A percentile compares a stretch with the other conserved stretches of the same genome.
Evolutionary conservation across 2,113 vertebrate genomes (phyloP).

Genomic region (Notechis scutatus): DNA sequence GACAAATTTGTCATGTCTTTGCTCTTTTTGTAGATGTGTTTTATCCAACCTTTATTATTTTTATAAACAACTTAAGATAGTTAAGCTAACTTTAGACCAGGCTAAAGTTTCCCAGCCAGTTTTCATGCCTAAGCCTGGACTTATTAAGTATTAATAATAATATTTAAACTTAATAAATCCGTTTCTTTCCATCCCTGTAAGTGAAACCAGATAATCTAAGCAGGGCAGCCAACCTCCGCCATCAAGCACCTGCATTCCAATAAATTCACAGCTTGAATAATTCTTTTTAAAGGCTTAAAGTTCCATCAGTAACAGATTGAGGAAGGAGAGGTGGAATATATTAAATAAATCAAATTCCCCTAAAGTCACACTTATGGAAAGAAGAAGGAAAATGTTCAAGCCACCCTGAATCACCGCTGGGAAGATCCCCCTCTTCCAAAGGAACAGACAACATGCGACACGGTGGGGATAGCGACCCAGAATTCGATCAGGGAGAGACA

Average conservation of each 20-base stretch:
- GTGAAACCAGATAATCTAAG: not conserved
- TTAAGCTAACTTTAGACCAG: not conserved
- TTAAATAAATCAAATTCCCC: constrained; percentile 40
- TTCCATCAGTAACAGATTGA: not conserved
- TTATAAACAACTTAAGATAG: not conserved
- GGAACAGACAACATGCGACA: not conserved
- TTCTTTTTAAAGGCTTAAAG: constrained; percentile 40
- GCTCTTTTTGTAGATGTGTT: not conserved
- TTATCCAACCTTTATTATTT: not conserved
- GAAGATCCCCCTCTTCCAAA: not conserved
- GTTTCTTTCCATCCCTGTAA: not conserved
- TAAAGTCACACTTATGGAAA: constrained; percentile 46
- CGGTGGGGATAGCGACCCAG: fast-evolving
- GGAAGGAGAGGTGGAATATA: constrained; percentile 53
- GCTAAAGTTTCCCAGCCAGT: not conserved
- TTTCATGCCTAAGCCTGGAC: not conserved
- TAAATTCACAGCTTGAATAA: not conserved
- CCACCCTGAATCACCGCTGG: constrained; percentile 13
- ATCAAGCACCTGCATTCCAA: not conserved
- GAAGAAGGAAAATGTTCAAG: not conserved
- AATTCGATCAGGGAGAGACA: fast-evolving
- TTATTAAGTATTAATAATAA: not conserved
- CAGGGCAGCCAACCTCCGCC: not conserved
- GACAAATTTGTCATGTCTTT: not conserved
- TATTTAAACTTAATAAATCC: not conserved